phyloP scores from a whole-genome alignment of 2,888 invertebrate genomes.

The Seladonia tumulorum region DNA sequence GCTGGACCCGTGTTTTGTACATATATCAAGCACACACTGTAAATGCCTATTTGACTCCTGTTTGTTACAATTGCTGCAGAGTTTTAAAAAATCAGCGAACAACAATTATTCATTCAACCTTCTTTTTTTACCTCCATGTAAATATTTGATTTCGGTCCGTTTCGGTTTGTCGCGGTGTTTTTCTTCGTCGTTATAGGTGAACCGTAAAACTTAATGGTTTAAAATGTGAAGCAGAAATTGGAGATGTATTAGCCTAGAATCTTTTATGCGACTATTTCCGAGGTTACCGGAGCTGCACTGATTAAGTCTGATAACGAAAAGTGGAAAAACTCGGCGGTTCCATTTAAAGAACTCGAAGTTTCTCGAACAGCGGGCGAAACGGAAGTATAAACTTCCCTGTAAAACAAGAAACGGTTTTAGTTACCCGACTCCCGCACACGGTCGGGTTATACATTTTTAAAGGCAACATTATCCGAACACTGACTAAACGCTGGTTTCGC shows the following conservation, averaged over 20 bases:
- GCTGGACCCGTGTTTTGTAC: no score
- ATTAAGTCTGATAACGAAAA: neutral
- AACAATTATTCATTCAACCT: no score
- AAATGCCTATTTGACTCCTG: no score
- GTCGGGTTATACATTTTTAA: conserved; percentile 12
- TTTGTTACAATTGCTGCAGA: no score
- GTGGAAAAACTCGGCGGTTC: neutral
- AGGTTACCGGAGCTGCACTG: neutral
- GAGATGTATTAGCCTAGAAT: neutral
- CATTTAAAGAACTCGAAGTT: conserved; percentile 1
- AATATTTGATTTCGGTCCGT: no score
- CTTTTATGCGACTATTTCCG: neutral
- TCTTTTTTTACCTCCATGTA: no score
- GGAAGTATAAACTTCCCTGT: neutral
- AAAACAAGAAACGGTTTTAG: neutral
- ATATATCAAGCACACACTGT: no score
- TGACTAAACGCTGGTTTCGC: conserved; percentile 29
- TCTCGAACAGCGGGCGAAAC: neutral
- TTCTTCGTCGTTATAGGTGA: neutral
- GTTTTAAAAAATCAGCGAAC: no score
- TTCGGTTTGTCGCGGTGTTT: no score
- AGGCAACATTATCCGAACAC: conserved; percentile 23
- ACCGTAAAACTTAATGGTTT: neutral
- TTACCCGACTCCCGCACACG: neutral
- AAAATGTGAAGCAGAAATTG: neutral